Evolutionary conservation across 2,888 invertebrate species (phyloP).

Genomic region (Acleris literana): DNA sequence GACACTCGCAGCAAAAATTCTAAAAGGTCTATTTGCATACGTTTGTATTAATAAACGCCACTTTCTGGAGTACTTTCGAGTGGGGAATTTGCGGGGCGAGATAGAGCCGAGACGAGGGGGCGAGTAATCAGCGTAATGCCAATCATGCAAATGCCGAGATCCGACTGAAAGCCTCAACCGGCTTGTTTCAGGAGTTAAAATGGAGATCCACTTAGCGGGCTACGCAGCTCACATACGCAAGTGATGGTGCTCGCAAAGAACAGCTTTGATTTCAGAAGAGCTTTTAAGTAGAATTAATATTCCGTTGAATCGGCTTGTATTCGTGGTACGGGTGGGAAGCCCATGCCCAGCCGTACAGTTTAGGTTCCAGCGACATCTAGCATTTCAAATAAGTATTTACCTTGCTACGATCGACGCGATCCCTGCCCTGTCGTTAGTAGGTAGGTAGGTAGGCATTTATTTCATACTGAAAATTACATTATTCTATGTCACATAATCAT

Average conservation of each 20-base stretch:
- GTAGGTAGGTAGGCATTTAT: too few species aligned
- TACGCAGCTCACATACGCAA: conserved; percentile 82
- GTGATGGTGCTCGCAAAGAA: conserved; percentile 56
- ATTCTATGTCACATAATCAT: too few species aligned
- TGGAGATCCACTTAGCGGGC: conserved; percentile 82
- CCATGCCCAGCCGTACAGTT: too few species aligned
- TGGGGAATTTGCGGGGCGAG: conserved; percentile 41
- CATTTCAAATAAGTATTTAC: too few species aligned
- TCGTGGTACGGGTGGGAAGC: not conserved
- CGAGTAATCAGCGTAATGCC: conserved; percentile 81
- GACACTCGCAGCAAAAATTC: conserved; percentile 45
- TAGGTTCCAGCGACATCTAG: too few species aligned
- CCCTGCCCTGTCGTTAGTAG: too few species aligned
- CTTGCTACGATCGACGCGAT: too few species aligned
- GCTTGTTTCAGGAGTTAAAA: conserved; percentile 84
- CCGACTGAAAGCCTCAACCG: conserved; percentile 82
- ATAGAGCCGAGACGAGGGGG: conserved; percentile 44
- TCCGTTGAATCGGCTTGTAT: not conserved
- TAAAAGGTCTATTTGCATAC: conserved; percentile 76
- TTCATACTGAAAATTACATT: too few species aligned
- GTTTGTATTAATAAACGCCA: conserved; percentile 57
- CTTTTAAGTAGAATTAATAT: not conserved
- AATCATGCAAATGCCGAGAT: conserved; percentile 83
- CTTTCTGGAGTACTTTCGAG: conserved; percentile 55
- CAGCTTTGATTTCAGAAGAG: not conserved